Conservation (phyloP, 2,797 vertebrate genomes). For the Poecilia picta region DNA sequence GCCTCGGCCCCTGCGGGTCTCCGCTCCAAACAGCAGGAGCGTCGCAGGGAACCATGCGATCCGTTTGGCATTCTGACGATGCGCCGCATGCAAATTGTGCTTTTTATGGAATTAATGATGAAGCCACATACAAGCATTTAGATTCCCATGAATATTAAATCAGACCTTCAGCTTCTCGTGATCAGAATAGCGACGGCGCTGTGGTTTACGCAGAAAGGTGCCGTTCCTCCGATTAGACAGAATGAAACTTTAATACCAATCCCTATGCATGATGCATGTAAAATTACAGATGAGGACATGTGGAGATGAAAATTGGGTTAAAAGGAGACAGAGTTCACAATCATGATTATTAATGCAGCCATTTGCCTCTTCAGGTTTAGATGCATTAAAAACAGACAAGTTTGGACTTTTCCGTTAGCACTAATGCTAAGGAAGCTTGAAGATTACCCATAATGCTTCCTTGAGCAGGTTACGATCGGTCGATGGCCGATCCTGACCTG, state of each 20-base stretch:
- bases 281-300: constrained; percentile 29
- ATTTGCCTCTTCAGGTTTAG: neutral
- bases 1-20: constrained; percentile 2
- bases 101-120: constrained; percentile 27
- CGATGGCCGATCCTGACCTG: no score
- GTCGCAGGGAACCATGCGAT: neutral
- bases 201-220: constrained; percentile 40
- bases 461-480: no score
- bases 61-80: constrained; percentile 8
- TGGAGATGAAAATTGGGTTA: neutral
- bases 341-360: neutral
- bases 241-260: constrained; percentile 63
- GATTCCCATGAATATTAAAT: constrained; percentile 55
- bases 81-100: constrained; percentile 23
- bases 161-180: constrained; percentile 30
- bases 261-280: constrained; percentile 41
- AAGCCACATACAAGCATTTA: constrained; percentile 22
- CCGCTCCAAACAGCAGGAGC: neutral
- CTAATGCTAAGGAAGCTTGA: neutral
- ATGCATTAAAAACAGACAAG: neutral
- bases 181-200: constrained; percentile 47
- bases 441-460: no score
- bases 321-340: neutral
- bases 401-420: neutral
- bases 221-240: constrained; percentile 56